These are phyloP conservation scores for Cacoxenus indagator DNA, from an alignment of 2,888 invertebrate species.

Conservation along the genomic window DNA sequence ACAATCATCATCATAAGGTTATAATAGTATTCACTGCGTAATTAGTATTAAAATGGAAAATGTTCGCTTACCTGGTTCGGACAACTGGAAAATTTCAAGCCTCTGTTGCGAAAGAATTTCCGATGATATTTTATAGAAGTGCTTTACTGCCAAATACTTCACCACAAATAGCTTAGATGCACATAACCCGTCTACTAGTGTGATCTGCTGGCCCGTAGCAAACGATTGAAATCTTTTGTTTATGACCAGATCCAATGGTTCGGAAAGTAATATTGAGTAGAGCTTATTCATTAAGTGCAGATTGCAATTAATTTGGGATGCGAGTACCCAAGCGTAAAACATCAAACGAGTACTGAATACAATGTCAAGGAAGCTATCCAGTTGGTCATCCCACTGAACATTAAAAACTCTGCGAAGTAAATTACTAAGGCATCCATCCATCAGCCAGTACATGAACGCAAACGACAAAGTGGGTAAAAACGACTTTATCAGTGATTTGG, in stretches of 20 bases:
- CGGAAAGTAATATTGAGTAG: slow-evolving; percentile 80
- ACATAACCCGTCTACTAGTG: slow-evolving; percentile 76
- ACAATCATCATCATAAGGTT: not conserved
- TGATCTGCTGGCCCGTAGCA: slow-evolving; percentile 70
- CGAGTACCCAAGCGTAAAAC: slow-evolving; percentile 79
- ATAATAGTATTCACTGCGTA: too few relatives aligned
- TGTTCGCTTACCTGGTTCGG: slow-evolving; percentile 75
- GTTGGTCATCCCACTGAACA: slow-evolving; percentile 64
- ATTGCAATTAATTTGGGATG: slow-evolving; percentile 78
- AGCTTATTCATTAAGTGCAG: slow-evolving; percentile 80
- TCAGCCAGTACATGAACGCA: slow-evolving; percentile 75
- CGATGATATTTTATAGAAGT: slow-evolving; percentile 76
- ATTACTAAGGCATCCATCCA: slow-evolving; percentile 74
- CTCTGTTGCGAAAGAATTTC: slow-evolving; percentile 75
- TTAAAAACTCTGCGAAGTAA: slow-evolving; percentile 73
- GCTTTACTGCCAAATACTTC: slow-evolving; percentile 82
- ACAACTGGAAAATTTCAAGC: slow-evolving; percentile 78
- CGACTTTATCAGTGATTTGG: slow-evolving; percentile 75
- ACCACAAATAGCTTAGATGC: slow-evolving; percentile 74
- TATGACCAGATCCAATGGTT: slow-evolving; percentile 72
- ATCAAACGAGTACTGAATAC: slow-evolving; percentile 69
- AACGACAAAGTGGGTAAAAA: slow-evolving; percentile 77
- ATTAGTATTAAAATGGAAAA: not conserved
- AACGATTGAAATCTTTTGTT: slow-evolving; percentile 70
- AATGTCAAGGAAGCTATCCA: slow-evolving; percentile 66